Evolutionary conservation across 2,113 vertebrate species (phyloP), one percentile per base, ranked within the genome.

Genomic region (Solea senegalensis): DNA sequence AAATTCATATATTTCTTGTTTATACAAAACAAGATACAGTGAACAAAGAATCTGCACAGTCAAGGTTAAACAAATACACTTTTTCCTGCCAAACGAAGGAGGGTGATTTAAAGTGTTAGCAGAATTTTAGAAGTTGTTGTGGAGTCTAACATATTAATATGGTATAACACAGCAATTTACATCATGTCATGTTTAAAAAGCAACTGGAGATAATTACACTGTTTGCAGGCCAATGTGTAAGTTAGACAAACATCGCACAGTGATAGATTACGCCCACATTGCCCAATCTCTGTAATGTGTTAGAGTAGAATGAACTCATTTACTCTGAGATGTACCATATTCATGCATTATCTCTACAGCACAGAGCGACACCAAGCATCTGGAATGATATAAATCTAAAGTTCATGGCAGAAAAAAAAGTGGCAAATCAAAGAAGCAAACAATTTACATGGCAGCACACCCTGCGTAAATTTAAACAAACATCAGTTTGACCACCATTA

Each of bases 381-480:
- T 84, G 79, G 61, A 69, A 74, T 80, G 90, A 90, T 78, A 84
- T 88, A 88, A 84, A 80, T 46, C 59, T 21, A 21, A 70, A 61
- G 66, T 69, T 65, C 72, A 75, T 75, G 59, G 69, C 60, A 86
- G 72, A 49, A 50, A 60, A 63, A 63, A 65, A 64, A 80, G 80
- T 64, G 56, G 62, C 83, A 86, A 86, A 86, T 81, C 82, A 87
- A 83, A 84, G 76, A 77, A 74, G 76, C 70, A 84, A 86, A 82
- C 78, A 64, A 83, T 90, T 88, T 86, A 85, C 84, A 85, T 83
- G 82, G 79, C 78, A 74, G 71, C 60, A 70, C 69, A 41, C 63
- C 71, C 72, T 59, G 75, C 41, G n/a, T 86, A 89, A 90, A 91
- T 91, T 80, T 76, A 76, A 86, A 64, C 70, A 85, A 87, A 88